Conservation (phyloP, 2,888 invertebrate genomes). For the Elmis aenea region DNA sequence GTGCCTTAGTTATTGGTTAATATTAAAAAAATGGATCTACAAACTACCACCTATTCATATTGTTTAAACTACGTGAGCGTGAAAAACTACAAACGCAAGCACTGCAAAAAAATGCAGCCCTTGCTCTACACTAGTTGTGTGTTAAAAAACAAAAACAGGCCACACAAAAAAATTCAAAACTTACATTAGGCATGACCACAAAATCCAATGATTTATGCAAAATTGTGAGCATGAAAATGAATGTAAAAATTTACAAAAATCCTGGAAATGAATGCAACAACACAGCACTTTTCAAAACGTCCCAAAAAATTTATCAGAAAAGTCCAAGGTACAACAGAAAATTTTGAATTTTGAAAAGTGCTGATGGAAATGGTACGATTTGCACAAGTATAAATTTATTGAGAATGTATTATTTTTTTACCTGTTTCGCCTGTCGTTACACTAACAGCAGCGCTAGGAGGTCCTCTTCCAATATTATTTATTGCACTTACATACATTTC, state of each 20-base stretch:
- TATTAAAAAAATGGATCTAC: too few species aligned
- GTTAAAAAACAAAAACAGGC: constrained; percentile 31
- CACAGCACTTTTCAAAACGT: too few species aligned
- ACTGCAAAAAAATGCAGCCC: too few species aligned
- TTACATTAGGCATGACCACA: constrained; percentile 39
- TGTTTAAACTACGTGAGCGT: too few species aligned
- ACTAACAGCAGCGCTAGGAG: constrained; percentile 80
- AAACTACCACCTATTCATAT: too few species aligned
- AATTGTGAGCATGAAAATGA: constrained; percentile 39
- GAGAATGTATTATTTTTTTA: too few species aligned
- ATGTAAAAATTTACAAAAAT: not conserved
- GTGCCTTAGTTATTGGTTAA: constrained; percentile 5
- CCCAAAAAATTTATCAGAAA: too few species aligned
- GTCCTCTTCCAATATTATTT: constrained; percentile 90
- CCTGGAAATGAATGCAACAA: not conserved
- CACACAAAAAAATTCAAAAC: constrained; percentile 37
- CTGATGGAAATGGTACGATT: too few species aligned
- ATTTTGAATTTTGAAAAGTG: too few species aligned
- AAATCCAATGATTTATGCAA: constrained; percentile 33
- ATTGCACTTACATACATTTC: constrained; percentile 94
- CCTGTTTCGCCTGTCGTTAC: constrained; percentile 97
- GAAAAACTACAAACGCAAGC: too few species aligned
- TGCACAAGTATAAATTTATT: too few species aligned
- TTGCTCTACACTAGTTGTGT: constrained; percentile 35
- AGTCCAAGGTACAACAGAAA: too few species aligned